phyloP scores from a whole-genome alignment of 2,797 vertebrate genomes.

The Intellagama lesueurii region DNA sequence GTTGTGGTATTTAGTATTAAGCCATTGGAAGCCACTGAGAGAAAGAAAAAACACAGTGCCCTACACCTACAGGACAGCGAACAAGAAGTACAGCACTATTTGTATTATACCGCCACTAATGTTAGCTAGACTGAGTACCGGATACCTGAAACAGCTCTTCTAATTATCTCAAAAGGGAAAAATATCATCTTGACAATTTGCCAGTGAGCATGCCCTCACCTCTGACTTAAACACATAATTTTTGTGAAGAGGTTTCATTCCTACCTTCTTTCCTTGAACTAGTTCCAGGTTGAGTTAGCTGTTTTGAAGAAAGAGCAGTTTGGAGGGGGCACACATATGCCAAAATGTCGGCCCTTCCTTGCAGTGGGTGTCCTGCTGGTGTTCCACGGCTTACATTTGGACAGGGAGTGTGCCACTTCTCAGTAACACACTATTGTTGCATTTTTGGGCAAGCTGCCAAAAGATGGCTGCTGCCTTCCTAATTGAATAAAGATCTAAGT shows the following conservation, averaged over 20 bases:
- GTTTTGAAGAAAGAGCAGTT: conserved; percentile 12
- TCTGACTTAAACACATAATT: not conserved
- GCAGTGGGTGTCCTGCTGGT: not conserved
- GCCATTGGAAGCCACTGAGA: not conserved
- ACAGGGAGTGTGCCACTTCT: conserved; percentile 26
- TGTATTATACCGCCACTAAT: not conserved
- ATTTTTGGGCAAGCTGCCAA: conserved; percentile 57
- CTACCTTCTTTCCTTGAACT: not conserved
- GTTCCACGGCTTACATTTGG: not conserved
- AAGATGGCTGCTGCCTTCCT: conserved; percentile 64
- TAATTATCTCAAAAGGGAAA: not conserved
- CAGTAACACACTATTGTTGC: not conserved
- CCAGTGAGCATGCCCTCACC: not conserved
- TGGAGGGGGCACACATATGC: not conserved
- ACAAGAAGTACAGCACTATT: not conserved
- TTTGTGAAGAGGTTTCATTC: not conserved
- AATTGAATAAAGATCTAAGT: conserved; percentile 67
- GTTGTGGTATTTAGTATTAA: not conserved
- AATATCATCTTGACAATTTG: not conserved
- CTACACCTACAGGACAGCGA: not conserved
- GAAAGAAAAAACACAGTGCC: not conserved
- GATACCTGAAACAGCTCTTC: not conserved
- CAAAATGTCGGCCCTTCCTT: not conserved
- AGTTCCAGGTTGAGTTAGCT: not conserved
- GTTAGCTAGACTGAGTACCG: not conserved